Evolutionary conservation across 2,113 vertebrate species (phyloP).

Genomic region (Callorhinus ursinus): DNA sequence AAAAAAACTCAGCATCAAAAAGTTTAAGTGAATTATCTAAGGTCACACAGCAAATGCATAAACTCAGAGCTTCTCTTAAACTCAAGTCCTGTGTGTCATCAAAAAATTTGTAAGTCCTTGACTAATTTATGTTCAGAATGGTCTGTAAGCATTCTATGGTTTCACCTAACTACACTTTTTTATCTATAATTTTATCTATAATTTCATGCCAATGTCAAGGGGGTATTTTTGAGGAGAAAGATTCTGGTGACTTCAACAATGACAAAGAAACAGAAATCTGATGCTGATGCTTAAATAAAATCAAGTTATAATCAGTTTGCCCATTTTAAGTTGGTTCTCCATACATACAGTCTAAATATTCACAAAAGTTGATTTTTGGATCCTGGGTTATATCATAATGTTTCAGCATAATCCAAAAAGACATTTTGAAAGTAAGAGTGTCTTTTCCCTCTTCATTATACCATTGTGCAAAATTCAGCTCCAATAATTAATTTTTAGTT

Average conservation of each 20-base stretch:
- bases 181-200: conserved; percentile 32
- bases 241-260: not conserved
- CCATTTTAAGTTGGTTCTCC: not conserved
- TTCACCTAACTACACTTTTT: not conserved
- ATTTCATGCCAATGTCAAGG: not conserved
- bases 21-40: not conserved
- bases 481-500: conserved; percentile 59
- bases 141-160: not conserved
- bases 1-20: conserved; percentile 32
- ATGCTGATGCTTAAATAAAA: not conserved
- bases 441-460: conserved; percentile 15
- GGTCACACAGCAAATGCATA: not conserved
- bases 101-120: not conserved
- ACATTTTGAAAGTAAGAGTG: conserved; percentile 35
- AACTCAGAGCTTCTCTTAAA: not conserved
- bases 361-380: not conserved
- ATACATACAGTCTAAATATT: conserved; percentile 23
- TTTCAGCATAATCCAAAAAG: conserved; percentile 12
- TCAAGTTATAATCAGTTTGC: not conserved
- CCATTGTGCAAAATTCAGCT: conserved; percentile 34
- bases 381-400: not conserved
- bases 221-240: not conserved
- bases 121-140: not conserved
- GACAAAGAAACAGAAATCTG: not conserved
- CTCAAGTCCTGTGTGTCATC: not conserved